Base-by-base conservation (phyloP, 2,797 vertebrate species). In the Crocodylus rhombifer region DNA sequence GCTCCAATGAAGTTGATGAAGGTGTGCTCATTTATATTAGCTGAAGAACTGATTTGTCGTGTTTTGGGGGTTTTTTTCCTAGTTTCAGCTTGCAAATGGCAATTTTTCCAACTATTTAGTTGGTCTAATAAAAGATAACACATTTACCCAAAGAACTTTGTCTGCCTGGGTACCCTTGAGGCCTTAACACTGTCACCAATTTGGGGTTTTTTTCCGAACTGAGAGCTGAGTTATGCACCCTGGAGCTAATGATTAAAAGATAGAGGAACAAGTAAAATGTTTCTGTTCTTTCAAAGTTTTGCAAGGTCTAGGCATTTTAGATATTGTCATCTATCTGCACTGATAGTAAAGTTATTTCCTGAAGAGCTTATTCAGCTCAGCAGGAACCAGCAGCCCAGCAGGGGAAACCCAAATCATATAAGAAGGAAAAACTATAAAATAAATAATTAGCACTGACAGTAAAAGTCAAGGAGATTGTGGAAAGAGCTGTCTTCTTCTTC, bases 331-430 rank as follows among this genome's bases (percentile, higher is more conserved):
- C 95, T 89, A 95, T 93, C 88, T 76, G 28, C 83, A 80, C 71
- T 91, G 91, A 95, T 93, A 93, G 85, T 67, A 93, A 92, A 92
- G 88, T 93, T 94, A 88, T 96, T 95, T 95, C 91, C 95, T 95
- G 90, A 92, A 92, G 86, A 94, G 84, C 87, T 94, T 94, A 94
- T 87, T 84, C 93, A 92, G 80, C 75, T 94, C 77, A 89, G 90
- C 94, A 92, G 92, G 89, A 96, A 82, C 87, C 84, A 94, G 80
- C 90, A 95, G 36, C 86, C 87, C 83, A 91, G 74, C 58, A 84
- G 89, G 67, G 84, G 78, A 94, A 95, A 90, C 61, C 20, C 91
- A 80, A 81, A 91, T 95, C 7, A 0, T 76, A 79, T 86, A 82
- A 93, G 88, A 21, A 88, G 88, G 92, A 97, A 74, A 96, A 93